Percentiles rank a stretch among this genome's conserved stretches.
Conservation (phyloP, 2,113 vertebrate species). For the Barbus barbus region DNA sequence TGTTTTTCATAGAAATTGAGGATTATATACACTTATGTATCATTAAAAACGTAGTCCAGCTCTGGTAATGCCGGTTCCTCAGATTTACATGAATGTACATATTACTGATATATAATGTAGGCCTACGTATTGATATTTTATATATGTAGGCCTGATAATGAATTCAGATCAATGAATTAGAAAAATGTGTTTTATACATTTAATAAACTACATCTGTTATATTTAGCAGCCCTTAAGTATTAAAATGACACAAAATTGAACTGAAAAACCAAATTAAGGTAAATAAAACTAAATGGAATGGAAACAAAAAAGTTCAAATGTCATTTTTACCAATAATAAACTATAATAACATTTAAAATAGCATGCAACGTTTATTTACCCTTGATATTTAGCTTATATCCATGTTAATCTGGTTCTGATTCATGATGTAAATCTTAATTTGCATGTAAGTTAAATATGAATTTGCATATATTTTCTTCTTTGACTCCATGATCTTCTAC, state of each 20-base stretch:
- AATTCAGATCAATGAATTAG: not conserved
- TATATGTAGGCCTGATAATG: not conserved
- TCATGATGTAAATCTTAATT: not conserved
- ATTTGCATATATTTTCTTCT: not conserved
- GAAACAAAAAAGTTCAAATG: too few species aligned
- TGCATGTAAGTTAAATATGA: not conserved
- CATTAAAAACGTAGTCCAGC: not conserved
- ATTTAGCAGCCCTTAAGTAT: not conserved
- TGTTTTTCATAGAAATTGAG: not conserved
- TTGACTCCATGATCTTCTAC: not conserved
- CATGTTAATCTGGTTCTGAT: not conserved
- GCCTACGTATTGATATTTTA: too few species aligned
- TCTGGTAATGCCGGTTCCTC: not conserved
- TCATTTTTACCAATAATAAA: not conserved
- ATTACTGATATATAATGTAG: too few species aligned
- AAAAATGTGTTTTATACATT: not conserved
- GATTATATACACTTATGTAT: not conserved
- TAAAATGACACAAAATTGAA: not conserved
- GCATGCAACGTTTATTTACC: conserved; percentile 11
- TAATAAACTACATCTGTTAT: not conserved
- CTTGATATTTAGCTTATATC: not conserved
- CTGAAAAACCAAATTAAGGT: not conserved
- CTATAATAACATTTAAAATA: not conserved
- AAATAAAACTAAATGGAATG: not conserved
- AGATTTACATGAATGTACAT: too few species aligned